Evolutionary conservation across 2,888 invertebrate genomes (phyloP), one percentile per base, ranked within the genome.

Genomic region (Nephrotoma guestfalica): DNA sequence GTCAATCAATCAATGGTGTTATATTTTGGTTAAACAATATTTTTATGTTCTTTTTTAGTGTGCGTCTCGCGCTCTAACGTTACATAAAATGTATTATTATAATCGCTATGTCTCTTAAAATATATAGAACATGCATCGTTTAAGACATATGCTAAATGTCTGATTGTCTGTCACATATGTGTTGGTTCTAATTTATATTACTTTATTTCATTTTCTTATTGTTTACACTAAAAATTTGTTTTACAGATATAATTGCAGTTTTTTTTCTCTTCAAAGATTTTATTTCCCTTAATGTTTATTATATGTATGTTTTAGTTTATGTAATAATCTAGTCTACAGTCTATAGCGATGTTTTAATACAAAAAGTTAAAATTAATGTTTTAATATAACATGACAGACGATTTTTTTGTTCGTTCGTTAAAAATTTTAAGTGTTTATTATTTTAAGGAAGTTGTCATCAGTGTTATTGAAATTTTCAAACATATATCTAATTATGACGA

Each of bases 81-180:
- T 51, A 51, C 7, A 71, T 71, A 13, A 71, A 71, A 30, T 71
- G 30, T 71, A 71, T 71, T 71, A 30, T 71, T 71, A 71, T 71
- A 71, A 71, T 71, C 71, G 18, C 9, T 71, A 71, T 18, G 30
- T 71, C 30, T 71, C 51, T 71, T 30, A 30, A 30, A 30, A 30
- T 30, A 30, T 30, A 43, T 30, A 71, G 84, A 30, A 87, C 83
- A 87, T 86, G 87, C 85, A 86, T 87, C 87, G 87, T 87, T 87
- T 87, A 87, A 57, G 71, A 87, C 87, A 87, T 87, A 87, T 87
- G 87, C 86, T 86, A 87, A 86, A 86, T 87, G 87, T 87, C 86
- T 87, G 86, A 85, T 85, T 85, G 85, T 85, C 43, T 41, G n/a
- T 43, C 45, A 18, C 85, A 85, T 43, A 85, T 85, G 45, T 84